Conservation (phyloP, 2,888 invertebrate genomes). For the Rhingia campestris region DNA sequence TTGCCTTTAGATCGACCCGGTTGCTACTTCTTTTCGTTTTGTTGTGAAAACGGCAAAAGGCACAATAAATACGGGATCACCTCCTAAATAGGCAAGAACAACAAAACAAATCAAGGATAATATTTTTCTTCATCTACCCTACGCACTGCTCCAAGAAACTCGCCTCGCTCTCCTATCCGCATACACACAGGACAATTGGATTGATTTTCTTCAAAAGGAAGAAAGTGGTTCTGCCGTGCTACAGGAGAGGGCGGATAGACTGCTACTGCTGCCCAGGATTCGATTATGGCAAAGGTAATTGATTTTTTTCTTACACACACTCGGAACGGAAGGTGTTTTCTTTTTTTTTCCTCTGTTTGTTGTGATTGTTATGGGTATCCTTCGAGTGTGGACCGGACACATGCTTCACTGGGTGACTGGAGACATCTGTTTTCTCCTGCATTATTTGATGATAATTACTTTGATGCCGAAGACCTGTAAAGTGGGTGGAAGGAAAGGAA, state of each 20-base stretch:
- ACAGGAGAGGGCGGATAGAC: slow-evolving; percentile 42
- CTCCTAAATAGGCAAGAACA: slow-evolving; percentile 36
- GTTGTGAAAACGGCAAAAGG: slow-evolving; percentile 40
- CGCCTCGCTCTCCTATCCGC: slow-evolving; percentile 12
- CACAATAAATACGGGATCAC: slow-evolving; percentile 50
- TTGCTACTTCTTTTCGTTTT: slow-evolving; percentile 7
- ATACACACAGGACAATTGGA: slow-evolving; percentile 65
- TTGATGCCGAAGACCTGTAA: slow-evolving; percentile 18
- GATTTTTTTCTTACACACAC: slow-evolving; percentile 68
- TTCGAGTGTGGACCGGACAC: slow-evolving; percentile 24
- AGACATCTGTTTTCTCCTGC: slow-evolving; percentile 58
- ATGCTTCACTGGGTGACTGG: not conserved
- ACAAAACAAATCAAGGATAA: slow-evolving; percentile 71
- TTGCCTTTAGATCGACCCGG: not conserved
- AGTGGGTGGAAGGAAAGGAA: slow-evolving; percentile 40
- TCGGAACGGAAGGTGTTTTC: slow-evolving; percentile 21
- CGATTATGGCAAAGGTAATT: slow-evolving; percentile 76
- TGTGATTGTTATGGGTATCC: slow-evolving; percentile 59
- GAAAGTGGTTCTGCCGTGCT: slow-evolving; percentile 45
- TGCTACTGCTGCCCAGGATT: slow-evolving; percentile 67
- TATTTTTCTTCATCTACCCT: slow-evolving; percentile 56
- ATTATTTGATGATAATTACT: slow-evolving; percentile 51
- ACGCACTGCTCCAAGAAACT: slow-evolving; percentile 28
- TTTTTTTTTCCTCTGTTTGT: slow-evolving; percentile 35
- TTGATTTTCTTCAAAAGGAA: slow-evolving; percentile 65